Conservation (phyloP, 1,140 invertebrate genomes). For the Drosophila persimilis region DNA sequence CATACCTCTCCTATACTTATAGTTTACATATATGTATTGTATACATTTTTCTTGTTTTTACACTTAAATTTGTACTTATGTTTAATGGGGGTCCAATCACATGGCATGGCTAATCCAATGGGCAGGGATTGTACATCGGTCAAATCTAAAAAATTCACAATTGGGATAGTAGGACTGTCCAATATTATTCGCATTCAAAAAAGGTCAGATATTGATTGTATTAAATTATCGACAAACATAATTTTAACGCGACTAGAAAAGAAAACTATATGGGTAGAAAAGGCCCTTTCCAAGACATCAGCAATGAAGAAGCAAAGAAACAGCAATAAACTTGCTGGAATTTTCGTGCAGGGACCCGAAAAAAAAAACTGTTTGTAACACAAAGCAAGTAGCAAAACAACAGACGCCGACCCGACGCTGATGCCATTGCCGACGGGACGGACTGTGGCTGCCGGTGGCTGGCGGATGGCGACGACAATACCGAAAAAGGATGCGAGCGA, state of each 20-base stretch:
- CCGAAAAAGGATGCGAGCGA: constrained; percentile 72
- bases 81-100: too few relatives aligned
- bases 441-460: constrained; percentile 9
- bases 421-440: constrained; percentile 3
- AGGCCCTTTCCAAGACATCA: neutral
- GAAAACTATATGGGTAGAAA: too few relatives aligned
- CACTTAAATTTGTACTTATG: too few relatives aligned
- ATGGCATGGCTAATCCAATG: too few relatives aligned
- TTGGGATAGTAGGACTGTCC: too few relatives aligned
- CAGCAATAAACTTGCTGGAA: constrained; percentile 47
- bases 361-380: constrained; percentile 31
- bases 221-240: too few relatives aligned
- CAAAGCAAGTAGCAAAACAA: constrained; percentile 37
- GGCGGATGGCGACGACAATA: constrained; percentile 32
- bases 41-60: neutral
- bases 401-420: constrained; percentile 33
- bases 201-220: too few relatives aligned
- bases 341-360: constrained; percentile 25
- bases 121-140: too few relatives aligned
- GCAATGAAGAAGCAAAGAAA: constrained; percentile 2
- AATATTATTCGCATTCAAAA: too few relatives aligned
- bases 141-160: too few relatives aligned
- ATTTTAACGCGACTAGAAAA: too few relatives aligned
- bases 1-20: neutral
- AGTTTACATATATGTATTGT: neutral